phyloP scores from a whole-genome alignment of 2,113 vertebrate species.

The Aspiorhynchus laticeps region DNA sequence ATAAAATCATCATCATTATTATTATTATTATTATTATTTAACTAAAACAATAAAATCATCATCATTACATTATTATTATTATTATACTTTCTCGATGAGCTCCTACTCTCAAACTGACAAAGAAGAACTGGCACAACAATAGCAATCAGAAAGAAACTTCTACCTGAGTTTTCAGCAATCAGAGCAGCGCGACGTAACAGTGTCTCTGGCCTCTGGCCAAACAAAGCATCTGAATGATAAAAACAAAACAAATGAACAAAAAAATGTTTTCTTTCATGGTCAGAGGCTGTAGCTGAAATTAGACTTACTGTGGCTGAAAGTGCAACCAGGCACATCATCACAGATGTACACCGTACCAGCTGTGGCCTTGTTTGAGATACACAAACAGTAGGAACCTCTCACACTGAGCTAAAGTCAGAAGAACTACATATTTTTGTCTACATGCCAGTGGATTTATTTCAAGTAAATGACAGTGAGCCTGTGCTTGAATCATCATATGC shows the following conservation, averaged over 20 bases:
- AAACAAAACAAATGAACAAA: not conserved
- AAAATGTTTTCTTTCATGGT: not conserved
- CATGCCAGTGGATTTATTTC: not conserved
- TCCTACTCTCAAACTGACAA: not conserved
- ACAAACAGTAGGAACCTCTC: constrained; percentile 12
- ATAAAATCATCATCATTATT: too few relatives aligned
- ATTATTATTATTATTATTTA: too few relatives aligned
- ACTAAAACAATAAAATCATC: too few relatives aligned
- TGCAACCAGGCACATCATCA: constrained; percentile 35
- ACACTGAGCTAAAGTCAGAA: not conserved
- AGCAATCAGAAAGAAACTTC: not conserved
- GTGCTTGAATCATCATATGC: not conserved
- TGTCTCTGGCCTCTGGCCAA: not conserved
- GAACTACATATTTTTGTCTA: not conserved
- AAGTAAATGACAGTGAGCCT: not conserved
- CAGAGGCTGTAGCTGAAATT: constrained; percentile 38
- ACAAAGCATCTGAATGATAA: constrained; percentile 15
- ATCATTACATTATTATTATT: too few relatives aligned
- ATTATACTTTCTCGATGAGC: not conserved
- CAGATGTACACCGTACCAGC: constrained; percentile 27
- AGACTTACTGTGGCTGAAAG: constrained; percentile 36
- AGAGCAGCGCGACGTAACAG: not conserved
- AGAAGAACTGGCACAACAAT: not conserved
- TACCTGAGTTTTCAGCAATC: not conserved
- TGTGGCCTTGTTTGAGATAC: constrained; percentile 43